These are phyloP conservation scores for Tupiocoris notatus DNA, from an alignment of 2,888 invertebrate genomes.

Conservation along the genomic window DNA sequence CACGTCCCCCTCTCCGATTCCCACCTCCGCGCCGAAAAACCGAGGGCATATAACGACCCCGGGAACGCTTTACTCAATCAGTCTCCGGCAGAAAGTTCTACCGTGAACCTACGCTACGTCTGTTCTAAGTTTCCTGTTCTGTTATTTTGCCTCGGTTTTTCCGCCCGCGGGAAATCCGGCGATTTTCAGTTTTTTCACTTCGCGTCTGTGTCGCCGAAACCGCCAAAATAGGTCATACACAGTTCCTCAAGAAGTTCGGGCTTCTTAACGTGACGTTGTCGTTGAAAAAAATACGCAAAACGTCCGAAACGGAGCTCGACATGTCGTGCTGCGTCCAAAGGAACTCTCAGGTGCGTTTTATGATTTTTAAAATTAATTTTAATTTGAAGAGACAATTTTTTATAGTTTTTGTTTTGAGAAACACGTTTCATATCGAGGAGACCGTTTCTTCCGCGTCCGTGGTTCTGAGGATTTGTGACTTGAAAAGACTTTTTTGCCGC, in stretches of 20 bases:
- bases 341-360: slow-evolving; percentile 26
- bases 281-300: slow-evolving; percentile 25
- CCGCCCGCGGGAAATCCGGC: too few species aligned
- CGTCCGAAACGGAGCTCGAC: slow-evolving; percentile 37
- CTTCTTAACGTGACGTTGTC: slow-evolving; percentile 36
- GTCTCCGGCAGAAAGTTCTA: too few species aligned
- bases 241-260: slow-evolving; percentile 33
- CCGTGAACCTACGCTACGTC: too few species aligned
- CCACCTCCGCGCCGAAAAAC: not conserved
- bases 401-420: too few species aligned
- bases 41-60: slow-evolving; percentile 35
- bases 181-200: too few species aligned
- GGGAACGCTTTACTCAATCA: not conserved
- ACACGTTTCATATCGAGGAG: too few species aligned
- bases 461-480: too few species aligned
- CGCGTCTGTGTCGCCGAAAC: too few species aligned
- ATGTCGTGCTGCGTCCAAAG: slow-evolving; percentile 36
- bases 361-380: too few species aligned
- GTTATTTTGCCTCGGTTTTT: not conserved
- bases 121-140: not conserved
- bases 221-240: slow-evolving; percentile 34
- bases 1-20: not conserved
- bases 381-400: too few species aligned
- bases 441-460: too few species aligned
- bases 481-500: too few species aligned